Conservation (phyloP, 64 coral and sea anemone genomes). For the Acropora tenuis region DNA sequence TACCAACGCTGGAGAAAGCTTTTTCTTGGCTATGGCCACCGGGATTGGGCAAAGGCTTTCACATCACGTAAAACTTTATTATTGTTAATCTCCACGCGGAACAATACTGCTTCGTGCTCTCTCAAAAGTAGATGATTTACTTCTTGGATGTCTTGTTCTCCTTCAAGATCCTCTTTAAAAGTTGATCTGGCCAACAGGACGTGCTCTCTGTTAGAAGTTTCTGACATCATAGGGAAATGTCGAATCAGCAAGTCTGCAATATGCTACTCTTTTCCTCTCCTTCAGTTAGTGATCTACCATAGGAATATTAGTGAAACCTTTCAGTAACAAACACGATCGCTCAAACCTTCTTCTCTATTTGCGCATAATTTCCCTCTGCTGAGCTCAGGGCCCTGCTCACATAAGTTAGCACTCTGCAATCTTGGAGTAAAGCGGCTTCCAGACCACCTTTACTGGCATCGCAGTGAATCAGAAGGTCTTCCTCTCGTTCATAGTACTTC, state of each 20-base stretch:
- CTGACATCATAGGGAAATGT: neutral
- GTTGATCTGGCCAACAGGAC: neutral
- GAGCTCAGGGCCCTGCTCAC: conserved; percentile 8
- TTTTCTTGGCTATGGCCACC: conserved; percentile 25
- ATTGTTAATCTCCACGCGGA: neutral
- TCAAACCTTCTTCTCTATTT: conserved; percentile 38
- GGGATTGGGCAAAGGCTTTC: neutral
- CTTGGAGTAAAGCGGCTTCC: conserved; percentile 36
- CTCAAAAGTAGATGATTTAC: neutral
- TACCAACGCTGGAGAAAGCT: conserved; percentile 11
- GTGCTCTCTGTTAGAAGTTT: neutral
- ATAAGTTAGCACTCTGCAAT: conserved; percentile 14
- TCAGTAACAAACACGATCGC: conserved; percentile 56
- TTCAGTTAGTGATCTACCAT: conserved; percentile 14
- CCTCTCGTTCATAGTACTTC: conserved; percentile 13
- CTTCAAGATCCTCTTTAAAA: conserved; percentile 9
- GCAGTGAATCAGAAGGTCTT: conserved; percentile 8
- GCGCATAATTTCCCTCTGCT: conserved; percentile 14
- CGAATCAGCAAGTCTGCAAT: conserved; percentile 22
- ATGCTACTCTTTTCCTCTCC: neutral
- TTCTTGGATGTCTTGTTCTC: conserved; percentile 14
- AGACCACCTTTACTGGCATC: conserved; percentile 30
- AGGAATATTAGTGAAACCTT: conserved; percentile 53
- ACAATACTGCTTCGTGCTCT: neutral
- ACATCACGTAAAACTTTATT: neutral